Evolutionary conservation across 2,888 invertebrate species (phyloP).

Genomic region (Resseliella maxima): DNA sequence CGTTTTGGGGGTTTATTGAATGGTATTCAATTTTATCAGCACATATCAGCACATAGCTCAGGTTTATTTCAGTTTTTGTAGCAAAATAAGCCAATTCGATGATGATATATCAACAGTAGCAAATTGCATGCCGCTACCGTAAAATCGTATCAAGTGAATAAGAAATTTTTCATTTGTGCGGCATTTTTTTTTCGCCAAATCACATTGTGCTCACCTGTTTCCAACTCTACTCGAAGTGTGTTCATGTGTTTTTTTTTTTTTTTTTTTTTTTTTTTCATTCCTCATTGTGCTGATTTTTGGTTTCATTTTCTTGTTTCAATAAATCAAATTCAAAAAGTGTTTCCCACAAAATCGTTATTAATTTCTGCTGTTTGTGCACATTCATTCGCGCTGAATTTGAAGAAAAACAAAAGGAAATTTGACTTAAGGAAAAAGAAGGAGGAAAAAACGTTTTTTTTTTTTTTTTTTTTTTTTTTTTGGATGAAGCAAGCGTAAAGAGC

Average conservation of each 20-base stretch:
- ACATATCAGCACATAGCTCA: constrained; percentile 8
- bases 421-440: neutral
- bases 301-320: neutral
- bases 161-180: neutral
- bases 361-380: constrained; percentile 14
- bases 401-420: neutral
- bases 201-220: neutral
- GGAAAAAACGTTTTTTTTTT: neutral
- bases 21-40: neutral
- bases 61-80: neutral
- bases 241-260: neutral
- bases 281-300: neutral
- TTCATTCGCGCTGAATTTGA: neutral
- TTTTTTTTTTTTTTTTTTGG: too few relatives aligned
- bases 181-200: neutral
- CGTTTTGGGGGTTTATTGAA: neutral
- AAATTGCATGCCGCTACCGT: neutral
- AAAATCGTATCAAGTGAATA: neutral
- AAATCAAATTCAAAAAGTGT: constrained; percentile 35
- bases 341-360: neutral
- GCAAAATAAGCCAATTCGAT: neutral
- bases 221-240: too few relatives aligned
- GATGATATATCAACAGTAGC: constrained; percentile 22
- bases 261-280: neutral
- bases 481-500: neutral